phyloP scores from a whole-genome alignment of 2,113 vertebrate genomes.

The Limnothrissa miodon region DNA sequence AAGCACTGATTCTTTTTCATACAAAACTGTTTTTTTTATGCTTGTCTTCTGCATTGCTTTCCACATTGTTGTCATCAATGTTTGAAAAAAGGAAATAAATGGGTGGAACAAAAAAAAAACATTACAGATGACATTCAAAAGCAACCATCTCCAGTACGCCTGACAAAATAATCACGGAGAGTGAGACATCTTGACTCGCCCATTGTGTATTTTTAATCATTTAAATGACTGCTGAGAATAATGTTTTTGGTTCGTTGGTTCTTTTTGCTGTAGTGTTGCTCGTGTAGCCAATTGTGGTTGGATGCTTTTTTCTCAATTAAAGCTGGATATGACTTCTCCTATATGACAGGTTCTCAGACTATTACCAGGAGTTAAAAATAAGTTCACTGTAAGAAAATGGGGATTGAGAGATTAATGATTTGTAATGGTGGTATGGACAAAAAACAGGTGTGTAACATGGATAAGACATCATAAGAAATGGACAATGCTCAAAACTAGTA shows the following conservation, averaged over 20 bases:
- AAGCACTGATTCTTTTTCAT: not conserved
- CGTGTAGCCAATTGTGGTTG: not conserved
- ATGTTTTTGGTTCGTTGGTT: not conserved
- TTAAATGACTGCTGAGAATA: not conserved
- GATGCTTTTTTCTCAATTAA: not conserved
- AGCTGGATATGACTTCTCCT: not conserved
- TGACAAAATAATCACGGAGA: conserved; percentile 12
- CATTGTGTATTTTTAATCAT: conserved; percentile 10
- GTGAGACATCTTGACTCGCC: not conserved
- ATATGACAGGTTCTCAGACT: not conserved
- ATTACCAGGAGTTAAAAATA: not conserved
- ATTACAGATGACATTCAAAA: not conserved
- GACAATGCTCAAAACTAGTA: too few relatives aligned
- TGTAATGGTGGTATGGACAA: not conserved
- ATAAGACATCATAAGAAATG: too few relatives aligned
- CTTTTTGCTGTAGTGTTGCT: not conserved
- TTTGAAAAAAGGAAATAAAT: not conserved
- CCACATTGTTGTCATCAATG: not conserved
- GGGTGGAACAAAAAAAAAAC: not conserved
- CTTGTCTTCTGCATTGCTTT: not conserved
- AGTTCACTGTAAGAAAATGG: not conserved
- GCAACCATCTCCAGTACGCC: not conserved
- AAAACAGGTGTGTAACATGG: conserved; percentile 32
- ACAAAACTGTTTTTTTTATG: not conserved
- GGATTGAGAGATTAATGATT: not conserved